Evolutionary conservation across 2,888 invertebrate genomes (phyloP), one percentile per base, ranked within the genome.

Genomic region (Corbicula japonica): DNA sequence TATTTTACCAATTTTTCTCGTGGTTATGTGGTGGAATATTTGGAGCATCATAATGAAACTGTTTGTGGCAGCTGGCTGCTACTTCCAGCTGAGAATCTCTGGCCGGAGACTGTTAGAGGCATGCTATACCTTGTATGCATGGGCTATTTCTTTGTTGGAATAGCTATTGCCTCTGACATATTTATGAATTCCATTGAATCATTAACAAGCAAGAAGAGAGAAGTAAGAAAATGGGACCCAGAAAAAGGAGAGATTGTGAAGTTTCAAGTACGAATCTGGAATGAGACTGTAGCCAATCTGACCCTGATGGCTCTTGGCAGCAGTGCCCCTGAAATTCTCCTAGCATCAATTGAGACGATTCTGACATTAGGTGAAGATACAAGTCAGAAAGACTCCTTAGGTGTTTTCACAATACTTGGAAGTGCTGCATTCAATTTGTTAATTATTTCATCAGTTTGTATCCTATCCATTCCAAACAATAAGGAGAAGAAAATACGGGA

Each of bases 151-250:
- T 92, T 92, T 81, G 63, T 92, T 32, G 92, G 92, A 21, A 89
- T 92, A 48, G 92, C 92, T 30, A 91, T 92, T 54, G 90, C 89
- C 61, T 91, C 91, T 15, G 92, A 92, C 71, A 84, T 91, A 34
- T 92, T 92, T 80, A 92, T 92, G 92, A 88, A 89, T 79, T 88
- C 90, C 68, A 92, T 92, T 46, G 92, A 92, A 79, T 87, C 88
- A 15, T 88, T 92, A 80, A 92, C 92, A 5, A 90, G 91, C 63
- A 91, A 90, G 69, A 89, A 91, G 72, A 76, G 88, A 61, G 88
- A 83, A 32, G 85, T 92, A 12, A 79, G 86, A 8, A 84, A 83
- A 32, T 92, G 89, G 87, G 92, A 92, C 80, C 86, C 87, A 60
- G 90, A 91, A 62, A 86, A 86, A 54, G 86, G 89, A 38, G 87